Evolutionary conservation across 2,888 invertebrate species (phyloP).

Genomic region (Idaea biselata): DNA sequence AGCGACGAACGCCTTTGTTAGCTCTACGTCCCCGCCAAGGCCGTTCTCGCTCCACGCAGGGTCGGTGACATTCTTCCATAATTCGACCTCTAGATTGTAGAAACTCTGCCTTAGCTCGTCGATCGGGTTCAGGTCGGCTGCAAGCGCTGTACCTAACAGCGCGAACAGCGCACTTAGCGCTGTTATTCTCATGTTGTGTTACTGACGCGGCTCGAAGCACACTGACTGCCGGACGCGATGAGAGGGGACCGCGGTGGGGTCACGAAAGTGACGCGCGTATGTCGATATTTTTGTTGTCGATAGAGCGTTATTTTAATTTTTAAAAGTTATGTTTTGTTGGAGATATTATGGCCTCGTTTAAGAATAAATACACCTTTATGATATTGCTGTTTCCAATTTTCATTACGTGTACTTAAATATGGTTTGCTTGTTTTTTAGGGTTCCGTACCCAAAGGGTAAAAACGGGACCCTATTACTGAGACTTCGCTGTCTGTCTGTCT

Average conservation of each 20-base stretch:
- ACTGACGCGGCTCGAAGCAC: constrained; percentile 50
- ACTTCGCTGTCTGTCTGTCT: too few relatives aligned
- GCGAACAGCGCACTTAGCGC: constrained; percentile 54
- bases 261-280: constrained; percentile 46
- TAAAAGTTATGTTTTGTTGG: not conserved
- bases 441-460: too few relatives aligned
- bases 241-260: constrained; percentile 58
- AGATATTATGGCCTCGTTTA: not conserved
- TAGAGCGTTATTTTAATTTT: constrained; percentile 9
- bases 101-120: constrained; percentile 82
- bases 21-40: constrained; percentile 74
- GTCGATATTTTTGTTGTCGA: constrained; percentile 26
- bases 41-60: constrained; percentile 58
- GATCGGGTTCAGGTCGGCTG: constrained; percentile 65
- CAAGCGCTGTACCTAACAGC: constrained; percentile 47
- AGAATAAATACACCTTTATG: not conserved
- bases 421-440: too few relatives aligned
- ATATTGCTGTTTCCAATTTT: too few relatives aligned
- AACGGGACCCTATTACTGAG: too few relatives aligned
- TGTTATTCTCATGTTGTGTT: constrained; percentile 49
- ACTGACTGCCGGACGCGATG: constrained; percentile 48
- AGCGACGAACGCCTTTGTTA: constrained; percentile 80
- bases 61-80: constrained; percentile 70
- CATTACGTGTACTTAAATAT: too few relatives aligned
- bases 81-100: constrained; percentile 77